A percentile compares a stretch with the other conserved stretches of the same genome.
phyloP scores from a whole-genome alignment of 2,113 vertebrate species.

The Syngnathus typhle region DNA sequence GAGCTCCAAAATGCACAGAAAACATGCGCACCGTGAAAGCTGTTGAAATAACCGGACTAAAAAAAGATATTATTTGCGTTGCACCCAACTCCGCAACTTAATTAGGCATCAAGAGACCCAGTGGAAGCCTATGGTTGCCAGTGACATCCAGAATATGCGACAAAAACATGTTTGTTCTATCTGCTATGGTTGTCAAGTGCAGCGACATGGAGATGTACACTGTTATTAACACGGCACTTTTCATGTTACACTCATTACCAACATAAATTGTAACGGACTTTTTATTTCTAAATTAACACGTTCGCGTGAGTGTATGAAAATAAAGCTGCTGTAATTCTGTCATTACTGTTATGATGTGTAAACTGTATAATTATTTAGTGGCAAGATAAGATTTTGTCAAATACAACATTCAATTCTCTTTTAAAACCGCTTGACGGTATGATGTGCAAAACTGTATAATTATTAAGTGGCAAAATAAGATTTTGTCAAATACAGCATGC shows the following conservation, averaged over 20 bases:
- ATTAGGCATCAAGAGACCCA: constrained; percentile 64
- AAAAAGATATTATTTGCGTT: not conserved
- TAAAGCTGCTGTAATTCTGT: not conserved
- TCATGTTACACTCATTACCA: not conserved
- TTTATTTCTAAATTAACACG: not conserved
- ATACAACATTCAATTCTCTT: not conserved
- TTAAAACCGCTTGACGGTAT: constrained; percentile 33
- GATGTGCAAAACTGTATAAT: too few species aligned
- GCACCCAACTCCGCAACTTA: constrained; percentile 38
- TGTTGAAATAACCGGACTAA: not conserved
- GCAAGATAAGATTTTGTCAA: not conserved
- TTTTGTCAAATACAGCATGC: not conserved
- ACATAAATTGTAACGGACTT: not conserved
- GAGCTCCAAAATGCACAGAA: not conserved
- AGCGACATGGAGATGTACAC: constrained; percentile 28
- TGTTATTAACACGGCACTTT: constrained; percentile 16
- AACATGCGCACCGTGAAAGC: not conserved
- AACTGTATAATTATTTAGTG: not conserved
- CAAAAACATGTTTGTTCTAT: constrained; percentile 66
- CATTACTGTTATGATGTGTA: too few species aligned
- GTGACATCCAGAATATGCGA: constrained; percentile 30
- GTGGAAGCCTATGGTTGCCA: constrained; percentile 9
- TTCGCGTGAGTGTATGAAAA: not conserved
- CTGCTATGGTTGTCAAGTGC: constrained; percentile 24
- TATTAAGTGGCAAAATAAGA: not conserved